These are phyloP conservation scores for Scaptomyza caliginosa DNA, from an alignment of 2,888 invertebrate genomes.

Conservation along the genomic window DNA sequence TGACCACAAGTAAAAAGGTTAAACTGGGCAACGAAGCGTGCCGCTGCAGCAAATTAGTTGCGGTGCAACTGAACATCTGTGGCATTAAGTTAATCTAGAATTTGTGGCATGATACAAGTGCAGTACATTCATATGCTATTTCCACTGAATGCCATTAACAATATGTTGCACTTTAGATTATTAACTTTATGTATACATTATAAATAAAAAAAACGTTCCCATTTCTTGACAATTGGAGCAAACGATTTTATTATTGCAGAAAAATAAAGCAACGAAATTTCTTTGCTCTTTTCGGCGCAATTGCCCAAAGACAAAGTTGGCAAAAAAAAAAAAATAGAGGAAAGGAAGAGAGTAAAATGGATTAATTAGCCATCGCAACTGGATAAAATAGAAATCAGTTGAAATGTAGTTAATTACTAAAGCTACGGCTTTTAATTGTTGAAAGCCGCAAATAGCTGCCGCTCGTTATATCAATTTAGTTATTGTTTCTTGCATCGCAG, in stretches of 20 bases:
- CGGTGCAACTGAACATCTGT: constrained; percentile 24
- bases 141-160: constrained; percentile 11
- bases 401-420: constrained; percentile 58
- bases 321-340: constrained; percentile 39
- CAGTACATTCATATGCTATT: too few species aligned
- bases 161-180: constrained; percentile 23
- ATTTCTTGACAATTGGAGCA: constrained; percentile 66
- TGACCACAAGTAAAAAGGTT: constrained; percentile 70
- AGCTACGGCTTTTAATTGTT: constrained; percentile 40
- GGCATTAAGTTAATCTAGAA: constrained; percentile 21
- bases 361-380: constrained; percentile 57
- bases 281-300: constrained; percentile 12
- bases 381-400: constrained; percentile 55
- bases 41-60: constrained; percentile 45
- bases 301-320: constrained; percentile 39
- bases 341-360: constrained; percentile 48
- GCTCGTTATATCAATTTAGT: constrained; percentile 59
- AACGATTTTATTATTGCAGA: constrained; percentile 47
- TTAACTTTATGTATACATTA: constrained; percentile 44
- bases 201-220: constrained; percentile 61
- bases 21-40: constrained; percentile 70
- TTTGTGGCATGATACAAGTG: constrained; percentile 9
- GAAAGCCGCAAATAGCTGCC: constrained; percentile 21
- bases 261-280: constrained; percentile 39
- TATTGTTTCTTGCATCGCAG: constrained; percentile 18